A percentile compares a stretch with the other conserved stretches of the same genome.
phyloP scores from a whole-genome alignment of 2,113 vertebrate genomes.

The Labeo catla region DNA sequence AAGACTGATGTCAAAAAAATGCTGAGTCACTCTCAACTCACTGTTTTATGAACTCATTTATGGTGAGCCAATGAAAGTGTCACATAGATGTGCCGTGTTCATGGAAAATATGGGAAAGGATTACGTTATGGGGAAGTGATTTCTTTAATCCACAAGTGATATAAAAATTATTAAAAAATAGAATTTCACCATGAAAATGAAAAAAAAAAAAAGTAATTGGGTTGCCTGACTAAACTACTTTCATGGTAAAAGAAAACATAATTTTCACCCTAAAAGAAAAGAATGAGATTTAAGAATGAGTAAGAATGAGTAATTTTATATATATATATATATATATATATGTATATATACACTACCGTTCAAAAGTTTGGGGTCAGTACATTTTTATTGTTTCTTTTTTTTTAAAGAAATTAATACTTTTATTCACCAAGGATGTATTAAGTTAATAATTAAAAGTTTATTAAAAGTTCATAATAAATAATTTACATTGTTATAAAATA shows the following conservation, averaged over 20 bases:
- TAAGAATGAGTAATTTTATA: too few species aligned
- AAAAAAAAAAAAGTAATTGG: not conserved
- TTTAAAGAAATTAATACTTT: too few species aligned
- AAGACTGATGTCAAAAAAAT: not conserved
- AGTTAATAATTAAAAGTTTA: too few species aligned
- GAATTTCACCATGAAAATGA: not conserved
- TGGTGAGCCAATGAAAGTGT: not conserved
- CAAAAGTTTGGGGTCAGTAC: too few species aligned
- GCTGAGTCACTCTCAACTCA: constrained; percentile 35
- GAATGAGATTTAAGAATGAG: too few species aligned
- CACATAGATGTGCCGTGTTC: not conserved
- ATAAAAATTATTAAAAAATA: not conserved
- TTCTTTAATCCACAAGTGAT: not conserved
- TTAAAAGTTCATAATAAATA: too few species aligned
- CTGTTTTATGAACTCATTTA: not conserved
- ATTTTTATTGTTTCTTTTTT: too few species aligned
- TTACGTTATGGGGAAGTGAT: not conserved
- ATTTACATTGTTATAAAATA: too few species aligned
- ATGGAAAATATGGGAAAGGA: not conserved
- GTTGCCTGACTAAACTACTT: not conserved
- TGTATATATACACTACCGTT: too few species aligned
- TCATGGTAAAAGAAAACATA: not conserved
- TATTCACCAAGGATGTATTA: too few species aligned
- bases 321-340: too few species aligned
- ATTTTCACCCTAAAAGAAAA: not conserved